Percentiles rank a stretch among this genome's conserved stretches.
Conservation (phyloP, 2,888 invertebrate species). For the Eupithecia abbreviata region DNA sequence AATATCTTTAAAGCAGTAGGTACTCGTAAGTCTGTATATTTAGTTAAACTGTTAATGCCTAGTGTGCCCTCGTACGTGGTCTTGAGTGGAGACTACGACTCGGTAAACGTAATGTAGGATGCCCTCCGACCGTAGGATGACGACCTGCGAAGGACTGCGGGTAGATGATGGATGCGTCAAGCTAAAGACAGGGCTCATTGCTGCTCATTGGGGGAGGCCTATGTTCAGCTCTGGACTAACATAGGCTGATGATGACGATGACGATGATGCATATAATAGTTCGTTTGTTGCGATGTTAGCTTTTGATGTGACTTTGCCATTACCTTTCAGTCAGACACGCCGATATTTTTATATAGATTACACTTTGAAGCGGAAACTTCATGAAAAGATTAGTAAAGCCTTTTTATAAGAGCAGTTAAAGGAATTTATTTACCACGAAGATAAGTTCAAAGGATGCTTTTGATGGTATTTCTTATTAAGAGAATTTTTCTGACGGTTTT, state of each 20-base stretch:
- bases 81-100: too few species aligned
- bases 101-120: too few species aligned
- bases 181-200: too few species aligned
- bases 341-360: constrained; percentile 18
- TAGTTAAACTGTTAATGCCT: too few species aligned
- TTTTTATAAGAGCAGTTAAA: constrained; percentile 44
- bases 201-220: too few species aligned
- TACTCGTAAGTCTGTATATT: too few species aligned
- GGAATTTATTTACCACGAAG: constrained; percentile 61
- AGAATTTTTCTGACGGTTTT: constrained; percentile 33
- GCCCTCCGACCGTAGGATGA: too few species aligned
- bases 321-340: constrained; percentile 8
- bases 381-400: constrained; percentile 42
- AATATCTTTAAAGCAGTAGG: neutral
- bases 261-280: neutral
- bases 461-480: constrained; percentile 41
- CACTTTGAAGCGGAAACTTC: constrained; percentile 36
- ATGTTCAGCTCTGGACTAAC: too few species aligned
- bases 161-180: too few species aligned
- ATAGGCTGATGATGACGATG: too few species aligned
- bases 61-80: too few species aligned
- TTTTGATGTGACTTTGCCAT: neutral
- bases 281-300: neutral
- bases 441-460: constrained; percentile 49
- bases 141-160: too few species aligned